Base-by-base conservation (phyloP, 2,888 invertebrate species). In the Mythimna albipuncta region DNA sequence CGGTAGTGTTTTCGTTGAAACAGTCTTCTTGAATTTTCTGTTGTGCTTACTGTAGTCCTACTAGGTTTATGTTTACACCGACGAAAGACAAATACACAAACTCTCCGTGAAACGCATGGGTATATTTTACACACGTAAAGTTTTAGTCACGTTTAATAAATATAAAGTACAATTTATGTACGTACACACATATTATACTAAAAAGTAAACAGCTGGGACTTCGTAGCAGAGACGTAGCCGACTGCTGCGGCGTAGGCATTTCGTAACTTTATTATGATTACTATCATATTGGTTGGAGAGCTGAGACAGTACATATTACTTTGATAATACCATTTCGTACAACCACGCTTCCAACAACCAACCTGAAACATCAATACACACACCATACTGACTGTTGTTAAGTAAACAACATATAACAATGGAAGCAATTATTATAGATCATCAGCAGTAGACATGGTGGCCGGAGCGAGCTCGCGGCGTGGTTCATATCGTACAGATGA, bases 401-500 rank as follows among this genome's bases (percentile, higher is more conserved):
- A 58, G 19, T 35, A n/a, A 38, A 38, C 6, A 38, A 5, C 0
- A 38, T n/a, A n/a, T n/a, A n/a, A 6, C n/a, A n/a, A 35, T 58
- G 10, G 11, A 59, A 38, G 11, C 13, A n/a, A 9, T 58, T 2
- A 11, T n/a, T 61, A 47, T 85, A 96, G 98, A 87, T 98, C 98
- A 78, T 98, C 98, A 57, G 98, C 98, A 21, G 98, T 98, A 88
- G 98, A 98, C 89, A 98, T 98, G 19, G 98, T 98, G 87, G 97
- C 97, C 2, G 97, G 98, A 2, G 93, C 97, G 63, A 96, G 96
- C n/a, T 97, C 97, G 0, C 93, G 97, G 10, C 96, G 97, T 72
- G 97, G 97, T 67, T 98, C 97, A 10, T 97, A 97, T 92, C 97
- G 97, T 16, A 86, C 89, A 38, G 96, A 97, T 54, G 97, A 97